Percentiles rank a stretch among this genome's conserved stretches.
Evolutionary conservation across 1,140 invertebrate species (phyloP).

Genomic region (Diachasma alloeum): DNA sequence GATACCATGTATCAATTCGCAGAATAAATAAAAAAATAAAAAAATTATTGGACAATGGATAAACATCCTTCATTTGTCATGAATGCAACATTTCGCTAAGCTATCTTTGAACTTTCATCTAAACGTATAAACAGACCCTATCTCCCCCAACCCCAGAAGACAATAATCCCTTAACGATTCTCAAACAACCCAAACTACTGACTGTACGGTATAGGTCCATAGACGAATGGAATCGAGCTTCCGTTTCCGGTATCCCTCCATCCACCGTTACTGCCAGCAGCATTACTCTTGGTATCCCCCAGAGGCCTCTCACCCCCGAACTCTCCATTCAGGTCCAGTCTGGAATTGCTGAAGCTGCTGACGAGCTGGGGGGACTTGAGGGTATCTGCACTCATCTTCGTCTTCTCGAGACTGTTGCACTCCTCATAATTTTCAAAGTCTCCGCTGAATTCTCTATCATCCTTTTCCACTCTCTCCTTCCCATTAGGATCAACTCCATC

Average conservation of each 20-base stretch:
- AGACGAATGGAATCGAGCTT: slow-evolving; percentile 66
- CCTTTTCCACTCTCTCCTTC: neutral
- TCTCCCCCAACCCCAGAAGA: no score
- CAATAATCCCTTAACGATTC: no score
- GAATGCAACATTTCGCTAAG: no score
- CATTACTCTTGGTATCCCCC: neutral
- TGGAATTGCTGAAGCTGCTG: slow-evolving; percentile 50
- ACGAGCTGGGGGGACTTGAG: slow-evolving; percentile 53
- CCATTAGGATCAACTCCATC: neutral
- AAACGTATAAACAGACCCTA: no score
- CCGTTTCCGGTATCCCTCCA: slow-evolving; percentile 45
- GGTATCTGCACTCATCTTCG: neutral
- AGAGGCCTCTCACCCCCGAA: neutral
- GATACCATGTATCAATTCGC: no score
- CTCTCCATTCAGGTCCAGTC: slow-evolving; percentile 33
- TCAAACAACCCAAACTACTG: slow-evolving; percentile 47
- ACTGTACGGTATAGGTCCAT: slow-evolving; percentile 72
- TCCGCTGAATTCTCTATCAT: neutral
- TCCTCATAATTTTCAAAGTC: neutral
- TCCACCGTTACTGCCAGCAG: slow-evolving; percentile 39
- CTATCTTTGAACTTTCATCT: no score
- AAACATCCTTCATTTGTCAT: no score
- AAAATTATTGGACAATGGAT: no score
- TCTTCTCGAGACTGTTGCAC: neutral
- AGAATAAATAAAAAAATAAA: no score